Conservation (phyloP, 2,113 vertebrate species). For the Engystomops pustulosus region DNA sequence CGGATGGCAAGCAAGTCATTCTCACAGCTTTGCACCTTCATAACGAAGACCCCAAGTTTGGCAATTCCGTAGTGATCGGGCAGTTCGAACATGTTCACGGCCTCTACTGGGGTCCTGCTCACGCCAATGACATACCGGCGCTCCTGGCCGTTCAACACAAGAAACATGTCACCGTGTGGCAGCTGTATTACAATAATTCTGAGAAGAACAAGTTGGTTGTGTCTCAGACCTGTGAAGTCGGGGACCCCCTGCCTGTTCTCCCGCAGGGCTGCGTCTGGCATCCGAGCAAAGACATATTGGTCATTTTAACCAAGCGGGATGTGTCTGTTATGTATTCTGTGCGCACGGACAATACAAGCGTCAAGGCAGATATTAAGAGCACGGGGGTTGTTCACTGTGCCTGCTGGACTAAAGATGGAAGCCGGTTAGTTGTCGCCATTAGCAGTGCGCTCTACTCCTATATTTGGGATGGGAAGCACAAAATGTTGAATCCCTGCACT, state of each 20-base stretch:
- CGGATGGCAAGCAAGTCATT: conserved; percentile 90
- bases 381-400: conserved; percentile 86
- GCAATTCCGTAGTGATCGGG: conserved; percentile 87
- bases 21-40: conserved; percentile 80
- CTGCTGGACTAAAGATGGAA: conserved; percentile 92
- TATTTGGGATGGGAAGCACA: conserved; percentile 89
- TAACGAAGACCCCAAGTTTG: conserved; percentile 81
- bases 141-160: conserved; percentile 91
- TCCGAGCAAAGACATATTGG: conserved; percentile 83
- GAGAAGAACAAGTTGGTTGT: conserved; percentile 85
- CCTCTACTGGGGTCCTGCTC: conserved; percentile 86
- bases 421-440: conserved; percentile 85
- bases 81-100: conserved; percentile 90
- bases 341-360: conserved; percentile 76
- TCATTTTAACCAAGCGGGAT: conserved; percentile 85
- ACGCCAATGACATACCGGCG: conserved; percentile 71
- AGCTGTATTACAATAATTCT: conserved; percentile 77
- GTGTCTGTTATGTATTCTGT: conserved; percentile 84
- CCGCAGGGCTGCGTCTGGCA: conserved; percentile 95
- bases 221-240: conserved; percentile 88
- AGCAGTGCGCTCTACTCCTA: conserved; percentile 89
- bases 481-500: conserved; percentile 79
- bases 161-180: conserved; percentile 88
- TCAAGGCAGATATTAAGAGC: conserved; percentile 81
- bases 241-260: conserved; percentile 84